Base-by-base conservation (phyloP, 2,888 invertebrate genomes). In the Quadriops clusia region DNA sequence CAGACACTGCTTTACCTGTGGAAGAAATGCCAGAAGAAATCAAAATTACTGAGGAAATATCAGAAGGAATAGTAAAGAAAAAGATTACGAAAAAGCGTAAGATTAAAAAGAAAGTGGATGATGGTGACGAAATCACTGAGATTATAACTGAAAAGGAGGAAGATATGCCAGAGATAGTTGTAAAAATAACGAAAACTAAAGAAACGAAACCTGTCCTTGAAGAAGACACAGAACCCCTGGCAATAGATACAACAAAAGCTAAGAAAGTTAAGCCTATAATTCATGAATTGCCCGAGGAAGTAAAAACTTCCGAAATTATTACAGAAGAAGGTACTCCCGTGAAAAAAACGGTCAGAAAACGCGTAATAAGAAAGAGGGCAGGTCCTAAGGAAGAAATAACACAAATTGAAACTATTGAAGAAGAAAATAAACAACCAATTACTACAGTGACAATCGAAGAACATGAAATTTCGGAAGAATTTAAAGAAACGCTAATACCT, bases 361-460 rank as follows among this genome's bases (percentile, higher is more conserved):
- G 55, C 5, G 59, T 59, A 26, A 50, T 62, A 1, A 62, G 59
- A 32, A 61, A 60, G 28, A 57, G 52, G 8, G 50, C 48, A 16
- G 60, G 52, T 3, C 49, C 45, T 10, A 54, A 54, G 30, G 38
- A 60, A 31, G 51, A 60, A 45, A 46, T 52, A 0, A 58, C 59
- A 13, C 56, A 63, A 49, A 58, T 60, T 33, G 47, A 50, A 8
- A 49, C 47, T 10, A 52, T 45, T 1, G 44, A 51, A 40, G 48
- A 51, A 37, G 52, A 45, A 34, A 47, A 34, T 17, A 46, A 46
- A 33, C 30, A 38, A 36, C 51, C 49, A 4, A 44, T 59, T 40
- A 53, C 48, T 3, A 43, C 44, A 9, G 41, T 47, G 16, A 45
- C 50, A 15, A 50, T 63, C 6, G 31, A 34, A 32, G 33, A 37